Evolutionary conservation across 30 jellyfish, hydroid and myxozoan genomes (phyloP).

Genomic region (Turritopsis rubra): DNA sequence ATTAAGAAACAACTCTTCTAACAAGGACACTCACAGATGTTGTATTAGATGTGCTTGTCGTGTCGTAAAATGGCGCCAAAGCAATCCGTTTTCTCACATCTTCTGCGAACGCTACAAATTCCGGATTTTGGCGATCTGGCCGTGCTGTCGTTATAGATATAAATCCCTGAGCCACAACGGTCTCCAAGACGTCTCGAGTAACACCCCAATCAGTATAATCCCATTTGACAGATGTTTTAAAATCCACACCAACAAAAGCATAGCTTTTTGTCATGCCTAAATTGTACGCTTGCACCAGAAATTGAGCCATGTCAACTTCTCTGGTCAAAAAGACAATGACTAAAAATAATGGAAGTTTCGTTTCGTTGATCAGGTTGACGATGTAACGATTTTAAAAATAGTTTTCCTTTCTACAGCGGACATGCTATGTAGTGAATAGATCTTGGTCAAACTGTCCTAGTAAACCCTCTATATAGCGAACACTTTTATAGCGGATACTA

Average conservation of each 20-base stretch:
- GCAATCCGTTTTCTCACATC: constrained; percentile 12
- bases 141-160: constrained; percentile 27
- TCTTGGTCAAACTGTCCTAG: no score
- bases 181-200: background rate
- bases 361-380: no score
- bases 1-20: no score
- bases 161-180: constrained; percentile 10
- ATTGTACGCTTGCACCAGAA: constrained; percentile 52
- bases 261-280: constrained; percentile 59
- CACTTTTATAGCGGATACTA: no score
- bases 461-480: no score
- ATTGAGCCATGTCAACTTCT: constrained; percentile 33
- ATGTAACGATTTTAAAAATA: no score
- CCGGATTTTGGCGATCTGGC: background rate
- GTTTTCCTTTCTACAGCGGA: no score
- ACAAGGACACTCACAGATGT: background rate
- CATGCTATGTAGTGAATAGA: no score
- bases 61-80: background rate
- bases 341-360: background rate
- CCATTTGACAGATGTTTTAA: constrained; percentile 39
- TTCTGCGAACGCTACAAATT: background rate
- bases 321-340: constrained; percentile 61
- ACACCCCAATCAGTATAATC: constrained; percentile 8
- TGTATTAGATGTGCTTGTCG: background rate
- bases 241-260: constrained; percentile 63